These are phyloP conservation scores for Spondyliosoma cantharus DNA, from an alignment of 2,797 vertebrate species.

Conservation along the genomic window DNA sequence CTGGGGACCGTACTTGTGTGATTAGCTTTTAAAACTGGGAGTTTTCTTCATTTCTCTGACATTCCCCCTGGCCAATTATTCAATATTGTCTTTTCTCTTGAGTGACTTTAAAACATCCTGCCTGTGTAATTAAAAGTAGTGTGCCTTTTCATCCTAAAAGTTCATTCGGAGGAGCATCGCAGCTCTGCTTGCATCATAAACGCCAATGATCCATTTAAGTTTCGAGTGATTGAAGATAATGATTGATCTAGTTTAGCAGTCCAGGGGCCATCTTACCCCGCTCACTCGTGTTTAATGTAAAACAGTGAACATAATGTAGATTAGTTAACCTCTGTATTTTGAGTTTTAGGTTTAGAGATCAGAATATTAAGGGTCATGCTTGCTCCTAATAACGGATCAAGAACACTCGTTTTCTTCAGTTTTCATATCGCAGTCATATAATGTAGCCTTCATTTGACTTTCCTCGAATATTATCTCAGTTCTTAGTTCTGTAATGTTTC, in stretches of 20 bases:
- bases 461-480: constrained; percentile 37
- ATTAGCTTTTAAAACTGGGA: constrained; percentile 2
- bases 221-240: constrained; percentile 36
- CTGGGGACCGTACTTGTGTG: background rate
- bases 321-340: background rate
- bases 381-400: background rate
- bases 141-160: constrained; percentile 19
- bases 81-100: constrained; percentile 58
- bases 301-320: background rate
- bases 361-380: constrained; percentile 1
- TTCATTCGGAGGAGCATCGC: constrained; percentile 27
- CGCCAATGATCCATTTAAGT: constrained; percentile 52
- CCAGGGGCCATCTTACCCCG: constrained; percentile 9
- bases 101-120: constrained; percentile 49
- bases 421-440: background rate
- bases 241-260: constrained; percentile 43
- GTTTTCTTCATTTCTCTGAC: constrained; percentile 43
- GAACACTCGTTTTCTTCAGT: background rate
- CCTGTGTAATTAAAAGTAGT: constrained; percentile 37
- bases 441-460: constrained; percentile 49
- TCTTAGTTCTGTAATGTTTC: constrained; percentile 42
- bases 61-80: constrained; percentile 47
- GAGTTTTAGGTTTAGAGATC: background rate
- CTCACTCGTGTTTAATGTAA: background rate
- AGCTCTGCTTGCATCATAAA: constrained; percentile 39